Conservation (phyloP, 2,888 invertebrate genomes). For the Phortica magna region DNA sequence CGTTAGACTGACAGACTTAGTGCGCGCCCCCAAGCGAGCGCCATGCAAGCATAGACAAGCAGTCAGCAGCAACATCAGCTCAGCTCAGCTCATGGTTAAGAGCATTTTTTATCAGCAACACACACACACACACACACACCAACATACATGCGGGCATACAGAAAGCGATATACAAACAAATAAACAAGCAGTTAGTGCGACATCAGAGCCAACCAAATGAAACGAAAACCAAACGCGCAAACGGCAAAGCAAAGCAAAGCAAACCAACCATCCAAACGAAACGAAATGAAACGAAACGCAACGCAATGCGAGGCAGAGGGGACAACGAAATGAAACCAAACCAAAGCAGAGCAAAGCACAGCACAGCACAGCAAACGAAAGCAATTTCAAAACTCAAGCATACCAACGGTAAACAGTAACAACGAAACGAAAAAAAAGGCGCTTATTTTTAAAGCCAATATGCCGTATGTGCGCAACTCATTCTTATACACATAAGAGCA, state of each 20-base stretch:
- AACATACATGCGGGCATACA: conserved; percentile 13
- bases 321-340: conserved; percentile 3
- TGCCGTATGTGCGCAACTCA: no score
- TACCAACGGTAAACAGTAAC: conserved; percentile 8
- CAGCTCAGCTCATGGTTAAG: conserved; percentile 65
- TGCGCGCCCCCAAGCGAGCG: background rate
- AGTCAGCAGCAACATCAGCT: background rate
- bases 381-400: conserved; percentile 46
- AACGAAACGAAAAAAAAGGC: background rate
- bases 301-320: background rate
- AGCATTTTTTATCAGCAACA: conserved; percentile 60
- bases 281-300: conserved; percentile 11
- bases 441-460: background rate
- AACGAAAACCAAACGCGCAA: conserved; percentile 25
- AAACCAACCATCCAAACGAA: conserved; percentile 10
- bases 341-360: conserved; percentile 65
- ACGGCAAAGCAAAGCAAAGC: conserved; percentile 28
- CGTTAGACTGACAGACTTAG: background rate
- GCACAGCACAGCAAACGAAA: conserved; percentile 56
- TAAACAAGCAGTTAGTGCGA: conserved; percentile 9
- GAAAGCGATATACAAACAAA: conserved; percentile 1
- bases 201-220: conserved; percentile 32
- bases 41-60: conserved; percentile 6
- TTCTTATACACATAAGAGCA: background rate
- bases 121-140: conserved; percentile 38